Conservation (phyloP, 2,113 vertebrate genomes). For the Grallaria varia region DNA sequence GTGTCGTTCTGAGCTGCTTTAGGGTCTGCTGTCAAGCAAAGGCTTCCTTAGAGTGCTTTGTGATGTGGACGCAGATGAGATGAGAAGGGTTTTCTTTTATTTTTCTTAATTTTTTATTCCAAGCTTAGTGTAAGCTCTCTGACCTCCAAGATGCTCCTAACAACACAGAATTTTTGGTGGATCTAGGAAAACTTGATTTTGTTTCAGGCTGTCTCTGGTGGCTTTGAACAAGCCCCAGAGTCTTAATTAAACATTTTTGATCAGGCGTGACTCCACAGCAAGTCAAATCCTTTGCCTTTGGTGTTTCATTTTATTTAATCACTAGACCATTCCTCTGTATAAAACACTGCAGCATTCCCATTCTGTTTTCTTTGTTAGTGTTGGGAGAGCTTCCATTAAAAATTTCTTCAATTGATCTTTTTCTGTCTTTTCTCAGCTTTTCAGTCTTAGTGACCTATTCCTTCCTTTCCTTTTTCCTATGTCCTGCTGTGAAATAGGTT, state of each 20-base stretch:
- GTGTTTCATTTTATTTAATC: conserved; percentile 39
- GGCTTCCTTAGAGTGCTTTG: not conserved
- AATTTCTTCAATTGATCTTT: not conserved
- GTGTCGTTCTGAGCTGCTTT: not conserved
- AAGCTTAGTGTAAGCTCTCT: not conserved
- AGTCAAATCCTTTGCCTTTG: conserved; percentile 32
- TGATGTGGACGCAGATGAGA: not conserved
- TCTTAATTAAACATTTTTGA: conserved; percentile 31
- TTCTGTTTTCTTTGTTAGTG: not conserved
- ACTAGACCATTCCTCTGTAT: not conserved
- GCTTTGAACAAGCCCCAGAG: conserved; percentile 11
- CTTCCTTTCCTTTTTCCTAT: not conserved
- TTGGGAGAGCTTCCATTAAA: not conserved
- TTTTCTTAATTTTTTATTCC: not conserved
- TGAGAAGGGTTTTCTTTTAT: not conserved
- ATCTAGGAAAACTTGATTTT: not conserved
- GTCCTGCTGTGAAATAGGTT: not conserved
- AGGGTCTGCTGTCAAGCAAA: not conserved
- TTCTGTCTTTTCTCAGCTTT: not conserved
- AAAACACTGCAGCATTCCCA: not conserved
- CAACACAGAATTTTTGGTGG: not conserved
- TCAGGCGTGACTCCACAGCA: not conserved
- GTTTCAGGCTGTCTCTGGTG: not conserved
- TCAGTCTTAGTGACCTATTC: not conserved
- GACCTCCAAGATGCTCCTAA: not conserved